These are phyloP conservation scores for Cricetomys ansorgei DNA, from an alignment of 2,113 vertebrate genomes.

Conservation along the genomic window DNA sequence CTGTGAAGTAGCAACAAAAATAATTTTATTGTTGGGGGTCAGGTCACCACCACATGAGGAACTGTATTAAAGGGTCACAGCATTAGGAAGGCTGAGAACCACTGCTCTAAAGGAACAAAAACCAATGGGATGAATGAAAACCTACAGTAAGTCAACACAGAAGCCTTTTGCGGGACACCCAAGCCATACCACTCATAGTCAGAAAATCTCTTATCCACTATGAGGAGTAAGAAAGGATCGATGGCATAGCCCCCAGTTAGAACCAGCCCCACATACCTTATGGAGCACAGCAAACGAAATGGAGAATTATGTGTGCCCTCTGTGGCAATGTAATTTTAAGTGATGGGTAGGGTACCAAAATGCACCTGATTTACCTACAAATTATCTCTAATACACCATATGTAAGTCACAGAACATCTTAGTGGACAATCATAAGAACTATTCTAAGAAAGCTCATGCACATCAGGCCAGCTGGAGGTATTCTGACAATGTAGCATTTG, in stretches of 20 bases:
- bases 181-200: neutral
- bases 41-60: no score
- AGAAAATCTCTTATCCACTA: neutral
- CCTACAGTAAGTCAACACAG: neutral
- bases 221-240: neutral
- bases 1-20: no score
- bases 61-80: no score
- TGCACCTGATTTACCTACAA: neutral
- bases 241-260: neutral
- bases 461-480: constrained; percentile 51
- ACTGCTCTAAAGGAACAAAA: neutral
- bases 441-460: constrained; percentile 43
- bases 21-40: no score
- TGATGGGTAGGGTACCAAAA: neutral
- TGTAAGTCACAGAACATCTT: neutral
- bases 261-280: neutral
- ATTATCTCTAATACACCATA: neutral
- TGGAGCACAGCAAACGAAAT: neutral
- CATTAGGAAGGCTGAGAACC: no score
- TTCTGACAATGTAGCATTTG: neutral
- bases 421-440: neutral
- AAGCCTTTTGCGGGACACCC: neutral
- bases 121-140: neutral
- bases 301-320: neutral
- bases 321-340: constrained; percentile 12